Base-by-base conservation (phyloP, 2,113 vertebrate species). In the Apeltes quadracus region DNA sequence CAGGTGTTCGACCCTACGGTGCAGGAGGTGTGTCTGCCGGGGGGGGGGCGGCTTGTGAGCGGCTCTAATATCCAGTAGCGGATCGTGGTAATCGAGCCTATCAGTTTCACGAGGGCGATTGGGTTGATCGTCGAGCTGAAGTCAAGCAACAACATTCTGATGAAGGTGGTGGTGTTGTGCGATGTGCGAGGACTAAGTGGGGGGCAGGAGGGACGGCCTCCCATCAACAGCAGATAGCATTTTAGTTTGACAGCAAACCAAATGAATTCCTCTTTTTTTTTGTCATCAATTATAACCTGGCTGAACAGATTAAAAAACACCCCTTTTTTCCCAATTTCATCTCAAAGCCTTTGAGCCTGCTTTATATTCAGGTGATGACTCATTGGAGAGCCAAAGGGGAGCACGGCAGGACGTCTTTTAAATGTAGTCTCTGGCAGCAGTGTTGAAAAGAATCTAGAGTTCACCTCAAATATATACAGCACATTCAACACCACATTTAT, bases 291-390 rank as follows among this genome's bases (percentile, higher is more conserved):
- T 74, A 44, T 48, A 50, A 38, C 44, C 4, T 9, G 12, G 23
- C 29, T 50, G 18, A 61, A 22, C 44, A 61, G 18, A 44, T 75
- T 69, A 41, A n/a, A 79, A 72, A 69, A 43, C 56, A 78, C 41
- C 51, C n/a, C 7, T 39, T 43, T 44, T 43, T 61, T 61, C 20
- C 29, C 22, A 34, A 18, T 71, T 71, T 51, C 51, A 58, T 54
- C 48, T 29, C 66, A 72, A 64, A 59, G 22, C 25, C 54, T 72
- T 34, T 65, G 27, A 72, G 56, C 38, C 51, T 51, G 53, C 59
- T 65, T 77, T 69, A 71, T 73, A 67, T 69, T 39, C 64, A 63
- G 50, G 63, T 58, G 54, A 79, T 75, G 76, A 76, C 59, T 82
- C 63, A 51, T 27, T 61, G 51, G 54, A 56, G 68, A 69, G 32